Conservation (phyloP, 2,888 invertebrate species). For the Epirrita christyi region DNA sequence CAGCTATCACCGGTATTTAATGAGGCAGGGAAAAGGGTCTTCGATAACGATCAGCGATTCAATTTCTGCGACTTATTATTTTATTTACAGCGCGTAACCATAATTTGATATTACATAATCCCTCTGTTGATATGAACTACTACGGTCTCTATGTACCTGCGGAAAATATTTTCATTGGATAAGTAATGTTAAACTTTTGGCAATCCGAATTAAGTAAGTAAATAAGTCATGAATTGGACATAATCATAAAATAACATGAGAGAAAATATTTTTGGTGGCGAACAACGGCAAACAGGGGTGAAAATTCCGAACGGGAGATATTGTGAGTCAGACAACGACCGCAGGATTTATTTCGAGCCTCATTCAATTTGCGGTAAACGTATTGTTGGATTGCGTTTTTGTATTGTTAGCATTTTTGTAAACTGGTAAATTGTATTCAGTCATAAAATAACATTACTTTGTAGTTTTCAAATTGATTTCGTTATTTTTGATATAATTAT, state of each 20-base stretch:
- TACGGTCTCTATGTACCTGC: background rate
- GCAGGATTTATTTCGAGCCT: conserved; percentile 80
- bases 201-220: conserved; percentile 33
- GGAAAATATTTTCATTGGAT: conserved; percentile 18
- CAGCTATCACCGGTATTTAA: conserved; percentile 56
- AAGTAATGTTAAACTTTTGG: conserved; percentile 24
- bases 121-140: background rate
- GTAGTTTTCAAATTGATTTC: background rate
- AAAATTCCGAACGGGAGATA: conserved; percentile 67
- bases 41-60: conserved; percentile 65
- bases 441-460: background rate
- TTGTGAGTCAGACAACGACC: conserved; percentile 77
- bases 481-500: too few species aligned
- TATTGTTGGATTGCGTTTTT: conserved; percentile 77
- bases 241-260: conserved; percentile 50
- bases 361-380: conserved; percentile 81
- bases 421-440: conserved; percentile 51
- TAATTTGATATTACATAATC: conserved; percentile 15
- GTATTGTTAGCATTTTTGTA: conserved; percentile 59
- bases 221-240: conserved; percentile 42
- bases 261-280: conserved; percentile 57
- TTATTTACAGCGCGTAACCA: conserved; percentile 26
- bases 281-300: conserved; percentile 73
- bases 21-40: conserved; percentile 60
- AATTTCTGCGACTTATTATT: conserved; percentile 48